phyloP scores from a whole-genome alignment of 2,888 invertebrate genomes.

The Steinernema carpocapsae region DNA sequence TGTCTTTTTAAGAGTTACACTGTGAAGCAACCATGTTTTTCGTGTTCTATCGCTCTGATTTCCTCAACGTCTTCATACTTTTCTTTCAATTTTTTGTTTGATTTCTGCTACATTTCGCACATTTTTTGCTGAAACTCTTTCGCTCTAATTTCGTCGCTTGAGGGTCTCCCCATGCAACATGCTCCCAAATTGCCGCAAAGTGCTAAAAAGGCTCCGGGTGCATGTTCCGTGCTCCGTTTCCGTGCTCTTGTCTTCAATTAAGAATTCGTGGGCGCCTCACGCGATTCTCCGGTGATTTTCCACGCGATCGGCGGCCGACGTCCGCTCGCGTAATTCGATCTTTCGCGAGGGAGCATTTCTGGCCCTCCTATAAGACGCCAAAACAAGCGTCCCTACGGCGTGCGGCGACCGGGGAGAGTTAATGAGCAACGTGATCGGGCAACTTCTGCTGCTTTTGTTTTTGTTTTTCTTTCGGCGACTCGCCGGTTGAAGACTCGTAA shows the following conservation, averaged over 20 bases:
- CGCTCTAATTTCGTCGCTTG: no score
- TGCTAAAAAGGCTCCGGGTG: no score
- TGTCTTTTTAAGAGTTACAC: no score
- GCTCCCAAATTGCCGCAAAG: no score
- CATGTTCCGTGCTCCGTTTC: no score
- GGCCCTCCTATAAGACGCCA: background rate
- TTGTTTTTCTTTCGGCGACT: background rate
- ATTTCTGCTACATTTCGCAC: no score
- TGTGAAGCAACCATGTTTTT: no score
- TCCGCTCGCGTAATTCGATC: conserved; percentile 24
- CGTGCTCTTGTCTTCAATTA: conserved; percentile 1
- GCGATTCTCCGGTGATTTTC: conserved; percentile 20
- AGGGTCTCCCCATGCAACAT: no score
- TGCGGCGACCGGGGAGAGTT: background rate
- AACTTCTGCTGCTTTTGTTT: background rate
- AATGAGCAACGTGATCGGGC: background rate
- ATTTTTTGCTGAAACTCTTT: no score
- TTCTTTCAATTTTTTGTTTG: no score
- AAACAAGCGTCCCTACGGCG: background rate
- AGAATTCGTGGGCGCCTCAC: background rate
- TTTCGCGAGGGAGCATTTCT: conserved; percentile 5
- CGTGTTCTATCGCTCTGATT: no score
- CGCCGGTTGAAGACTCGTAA: background rate
- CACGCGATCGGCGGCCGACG: conserved; percentile 16
- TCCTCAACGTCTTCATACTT: no score